These are phyloP conservation scores for Drosophila truncata DNA, from an alignment of 1,140 invertebrate species.

Conservation along the genomic window DNA sequence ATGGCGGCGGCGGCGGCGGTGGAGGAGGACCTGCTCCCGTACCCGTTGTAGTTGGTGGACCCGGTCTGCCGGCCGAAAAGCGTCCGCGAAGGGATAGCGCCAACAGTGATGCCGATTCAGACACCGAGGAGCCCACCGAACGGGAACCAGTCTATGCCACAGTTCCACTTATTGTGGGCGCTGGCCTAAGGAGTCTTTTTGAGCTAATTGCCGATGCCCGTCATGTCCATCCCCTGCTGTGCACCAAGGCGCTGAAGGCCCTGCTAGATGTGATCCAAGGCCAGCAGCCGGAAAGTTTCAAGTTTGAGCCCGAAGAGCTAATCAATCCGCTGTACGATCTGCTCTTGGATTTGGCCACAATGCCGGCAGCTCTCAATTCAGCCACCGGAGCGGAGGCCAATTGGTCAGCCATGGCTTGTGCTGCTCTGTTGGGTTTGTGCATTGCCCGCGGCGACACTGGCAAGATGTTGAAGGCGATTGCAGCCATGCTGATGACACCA, in stretches of 20 bases:
- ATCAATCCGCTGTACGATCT: conserved; percentile 93
- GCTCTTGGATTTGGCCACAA: conserved; percentile 91
- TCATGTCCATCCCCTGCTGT: conserved; percentile 92
- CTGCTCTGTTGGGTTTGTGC: conserved; percentile 95
- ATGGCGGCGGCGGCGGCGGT: neutral
- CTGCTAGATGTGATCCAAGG: conserved; percentile 96
- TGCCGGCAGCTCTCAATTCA: conserved; percentile 86
- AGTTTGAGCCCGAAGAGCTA: conserved; percentile 90
- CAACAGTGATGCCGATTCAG: conserved; percentile 80
- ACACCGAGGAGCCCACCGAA: conserved; percentile 75
- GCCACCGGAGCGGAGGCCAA: conserved; percentile 87
- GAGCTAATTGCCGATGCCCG: conserved; percentile 95
- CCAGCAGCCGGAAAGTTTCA: conserved; percentile 86
- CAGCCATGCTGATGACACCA: conserved; percentile 95
- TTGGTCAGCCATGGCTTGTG: conserved; percentile 94
- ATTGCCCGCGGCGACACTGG: conserved; percentile 97
- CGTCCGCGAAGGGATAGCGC: conserved; percentile 63
- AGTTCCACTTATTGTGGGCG: conserved; percentile 92
- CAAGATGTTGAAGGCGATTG: conserved; percentile 93
- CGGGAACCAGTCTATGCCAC: conserved; percentile 72
- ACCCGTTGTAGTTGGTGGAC: conserved; percentile 29
- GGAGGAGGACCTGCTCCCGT: conserved; percentile 17
- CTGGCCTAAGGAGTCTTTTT: conserved; percentile 96
- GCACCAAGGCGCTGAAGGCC: conserved; percentile 94
- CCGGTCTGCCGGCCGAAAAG: conserved; percentile 48